phyloP scores from a whole-genome alignment of 2,888 invertebrate genomes.

The Rutpela maculata region DNA sequence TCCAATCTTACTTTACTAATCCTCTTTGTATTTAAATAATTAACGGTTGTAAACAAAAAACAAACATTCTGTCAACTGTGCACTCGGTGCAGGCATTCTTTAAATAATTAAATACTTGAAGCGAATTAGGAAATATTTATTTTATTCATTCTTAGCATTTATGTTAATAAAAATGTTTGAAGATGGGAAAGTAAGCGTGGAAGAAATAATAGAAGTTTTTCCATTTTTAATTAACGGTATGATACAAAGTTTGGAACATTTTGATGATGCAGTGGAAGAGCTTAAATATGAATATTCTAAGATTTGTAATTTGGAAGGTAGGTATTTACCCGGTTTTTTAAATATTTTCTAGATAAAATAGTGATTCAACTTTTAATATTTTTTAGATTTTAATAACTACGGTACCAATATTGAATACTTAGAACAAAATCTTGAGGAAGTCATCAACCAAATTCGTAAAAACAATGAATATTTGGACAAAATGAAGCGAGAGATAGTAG shows the following conservation, averaged over 20 bases:
- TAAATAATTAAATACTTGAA: too few species aligned
- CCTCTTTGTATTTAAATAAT: too few species aligned
- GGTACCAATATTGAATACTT: background rate
- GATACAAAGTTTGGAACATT: background rate
- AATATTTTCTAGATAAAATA: background rate
- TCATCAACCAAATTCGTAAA: background rate
- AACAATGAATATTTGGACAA: conserved; percentile 15
- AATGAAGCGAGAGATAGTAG: conserved; percentile 18
- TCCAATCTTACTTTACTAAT: too few species aligned
- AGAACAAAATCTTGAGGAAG: background rate
- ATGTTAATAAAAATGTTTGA: background rate
- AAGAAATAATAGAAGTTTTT: conserved; percentile 16
- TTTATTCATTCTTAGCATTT: too few species aligned
- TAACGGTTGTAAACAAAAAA: too few species aligned
- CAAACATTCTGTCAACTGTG: too few species aligned
- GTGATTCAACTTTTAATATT: background rate
- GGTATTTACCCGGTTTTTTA: background rate
- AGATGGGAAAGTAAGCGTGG: conserved; percentile 8
- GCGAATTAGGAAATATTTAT: too few species aligned
- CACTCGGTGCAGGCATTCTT: too few species aligned
- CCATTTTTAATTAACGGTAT: background rate
- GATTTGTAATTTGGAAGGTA: background rate
- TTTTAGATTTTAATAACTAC: conserved; percentile 10
- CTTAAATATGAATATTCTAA: background rate
- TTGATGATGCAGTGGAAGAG: background rate